Evolutionary conservation across 2,113 vertebrate genomes (phyloP).

Genomic region (Brachypodius melanocephalos): DNA sequence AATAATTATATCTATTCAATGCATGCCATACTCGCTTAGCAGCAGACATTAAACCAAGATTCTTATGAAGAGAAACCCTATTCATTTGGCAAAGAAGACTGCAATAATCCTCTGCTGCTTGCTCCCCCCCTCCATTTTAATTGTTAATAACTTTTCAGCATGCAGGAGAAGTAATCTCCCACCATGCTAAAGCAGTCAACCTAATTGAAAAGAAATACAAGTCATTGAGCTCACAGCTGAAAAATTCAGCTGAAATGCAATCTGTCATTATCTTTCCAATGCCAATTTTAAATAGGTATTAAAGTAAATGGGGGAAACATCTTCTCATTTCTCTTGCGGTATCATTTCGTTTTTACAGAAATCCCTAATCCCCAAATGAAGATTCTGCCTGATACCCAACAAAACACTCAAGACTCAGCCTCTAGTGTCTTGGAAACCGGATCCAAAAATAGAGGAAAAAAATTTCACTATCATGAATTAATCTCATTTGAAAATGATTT

Average conservation of each 20-base stretch:
- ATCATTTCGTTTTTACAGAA: slow-evolving; percentile 20
- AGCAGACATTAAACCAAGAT: slow-evolving; percentile 24
- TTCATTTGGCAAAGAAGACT: slow-evolving; percentile 3
- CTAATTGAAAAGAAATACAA: slow-evolving; percentile 70
- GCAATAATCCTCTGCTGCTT: neutral
- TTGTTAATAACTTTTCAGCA: slow-evolving; percentile 59
- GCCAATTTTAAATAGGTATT: slow-evolving; percentile 62
- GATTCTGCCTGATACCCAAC: slow-evolving; percentile 40
- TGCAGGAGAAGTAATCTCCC: slow-evolving; percentile 33
- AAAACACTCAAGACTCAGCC: slow-evolving; percentile 47
- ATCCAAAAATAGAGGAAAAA: slow-evolving; percentile 67
- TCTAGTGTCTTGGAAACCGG: slow-evolving; percentile 44
- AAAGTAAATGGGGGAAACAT: slow-evolving; percentile 51
- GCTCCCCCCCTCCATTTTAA: slow-evolving; percentile 22
- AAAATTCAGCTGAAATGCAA: slow-evolving; percentile 55
- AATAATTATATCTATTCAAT: neutral
- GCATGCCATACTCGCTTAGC: neutral
- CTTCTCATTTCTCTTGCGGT: slow-evolving; percentile 48
- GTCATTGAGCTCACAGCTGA: slow-evolving; percentile 44
- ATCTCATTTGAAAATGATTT: slow-evolving; percentile 72
- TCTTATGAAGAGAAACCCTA: neutral
- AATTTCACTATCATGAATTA: slow-evolving; percentile 64
- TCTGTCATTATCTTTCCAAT: slow-evolving; percentile 64
- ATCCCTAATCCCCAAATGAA: slow-evolving; percentile 60
- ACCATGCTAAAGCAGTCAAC: slow-evolving; percentile 44